Evolutionary conservation across 2,888 invertebrate genomes (phyloP).

Genomic region (Pherbina coryleti): DNA sequence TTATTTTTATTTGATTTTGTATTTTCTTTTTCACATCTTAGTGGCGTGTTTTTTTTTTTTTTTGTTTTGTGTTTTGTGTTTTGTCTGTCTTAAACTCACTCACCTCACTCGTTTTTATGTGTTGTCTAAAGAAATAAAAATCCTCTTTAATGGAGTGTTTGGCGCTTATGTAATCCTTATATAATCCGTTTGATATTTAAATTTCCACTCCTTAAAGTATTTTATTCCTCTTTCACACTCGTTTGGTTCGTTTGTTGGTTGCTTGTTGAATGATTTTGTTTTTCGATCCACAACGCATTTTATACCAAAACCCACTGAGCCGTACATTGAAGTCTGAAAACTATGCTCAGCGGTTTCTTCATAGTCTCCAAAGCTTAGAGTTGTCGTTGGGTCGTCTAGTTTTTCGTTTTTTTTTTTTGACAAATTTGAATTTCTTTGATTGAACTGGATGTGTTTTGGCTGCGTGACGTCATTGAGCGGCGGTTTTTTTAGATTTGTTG

Average conservation of each 20-base stretch:
- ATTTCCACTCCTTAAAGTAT: slow-evolving; percentile 45
- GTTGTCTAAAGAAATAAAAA: slow-evolving; percentile 47
- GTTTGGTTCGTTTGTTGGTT: slow-evolving; percentile 51
- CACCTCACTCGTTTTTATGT: slow-evolving; percentile 50
- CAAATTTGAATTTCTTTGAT: background rate
- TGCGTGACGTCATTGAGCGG: slow-evolving; percentile 33
- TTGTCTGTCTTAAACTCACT: slow-evolving; percentile 53
- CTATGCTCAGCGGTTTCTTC: slow-evolving; percentile 31
- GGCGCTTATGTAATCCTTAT: slow-evolving; percentile 54
- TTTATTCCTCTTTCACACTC: slow-evolving; percentile 54
- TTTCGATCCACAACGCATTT: slow-evolving; percentile 57
- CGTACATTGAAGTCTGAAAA: background rate
- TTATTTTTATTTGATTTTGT: slow-evolving; percentile 14
- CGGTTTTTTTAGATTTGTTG: slow-evolving; percentile 38
- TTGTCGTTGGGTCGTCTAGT: background rate
- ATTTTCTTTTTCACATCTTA: slow-evolving; percentile 35
- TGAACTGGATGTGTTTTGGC: slow-evolving; percentile 35
- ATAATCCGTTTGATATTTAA: slow-evolving; percentile 51
- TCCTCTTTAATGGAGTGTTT: slow-evolving; percentile 41
- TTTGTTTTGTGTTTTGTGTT: slow-evolving; percentile 24
- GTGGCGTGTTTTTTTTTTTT: slow-evolving; percentile 36
- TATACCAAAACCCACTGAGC: slow-evolving; percentile 55
- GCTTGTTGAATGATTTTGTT: slow-evolving; percentile 62
- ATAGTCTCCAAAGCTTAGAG: background rate
- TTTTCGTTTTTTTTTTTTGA: background rate